Evolutionary conservation across 1,140 invertebrate species (phyloP).

Genomic region (Hypsibius dujardini): DNA sequence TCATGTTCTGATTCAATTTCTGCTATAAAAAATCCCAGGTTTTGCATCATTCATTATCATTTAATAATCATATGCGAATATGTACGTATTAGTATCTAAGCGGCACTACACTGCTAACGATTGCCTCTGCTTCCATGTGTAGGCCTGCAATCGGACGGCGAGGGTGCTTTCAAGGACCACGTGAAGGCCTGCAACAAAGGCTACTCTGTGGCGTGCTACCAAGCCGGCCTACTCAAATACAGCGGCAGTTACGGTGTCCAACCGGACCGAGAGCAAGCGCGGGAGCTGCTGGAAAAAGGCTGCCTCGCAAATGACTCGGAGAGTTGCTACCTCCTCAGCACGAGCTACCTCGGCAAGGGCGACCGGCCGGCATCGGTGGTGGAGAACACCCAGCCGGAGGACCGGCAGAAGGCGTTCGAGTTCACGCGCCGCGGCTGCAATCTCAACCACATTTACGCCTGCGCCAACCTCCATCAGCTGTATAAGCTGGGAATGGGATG

Average conservation of each 20-base stretch:
- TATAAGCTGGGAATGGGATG: conserved; percentile 45
- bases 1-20: no score
- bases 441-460: conserved; percentile 58
- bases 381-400: conserved; percentile 30
- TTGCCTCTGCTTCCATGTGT: conserved; percentile 8
- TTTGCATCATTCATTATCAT: no score
- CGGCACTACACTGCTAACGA: no score
- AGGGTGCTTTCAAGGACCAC: conserved; percentile 47
- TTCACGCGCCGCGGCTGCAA: conserved; percentile 57
- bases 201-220: conserved; percentile 49
- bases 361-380: conserved; percentile 41
- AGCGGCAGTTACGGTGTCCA: conserved; percentile 24
- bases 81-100: no score
- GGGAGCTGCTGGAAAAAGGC: conserved; percentile 48
- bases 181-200: conserved; percentile 54
- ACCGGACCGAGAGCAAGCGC: conserved; percentile 35
- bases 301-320: conserved; percentile 47
- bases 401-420: conserved; percentile 55
- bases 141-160: conserved; percentile 27
- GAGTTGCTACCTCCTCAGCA: conserved; percentile 60
- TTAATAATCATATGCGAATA: no score
- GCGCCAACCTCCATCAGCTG: conserved; percentile 67
- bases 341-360: conserved; percentile 51
- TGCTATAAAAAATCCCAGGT: no score
- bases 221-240: conserved; percentile 50